Base-by-base conservation (phyloP, 2,797 vertebrate species). In the Etheostoma perlongum region DNA sequence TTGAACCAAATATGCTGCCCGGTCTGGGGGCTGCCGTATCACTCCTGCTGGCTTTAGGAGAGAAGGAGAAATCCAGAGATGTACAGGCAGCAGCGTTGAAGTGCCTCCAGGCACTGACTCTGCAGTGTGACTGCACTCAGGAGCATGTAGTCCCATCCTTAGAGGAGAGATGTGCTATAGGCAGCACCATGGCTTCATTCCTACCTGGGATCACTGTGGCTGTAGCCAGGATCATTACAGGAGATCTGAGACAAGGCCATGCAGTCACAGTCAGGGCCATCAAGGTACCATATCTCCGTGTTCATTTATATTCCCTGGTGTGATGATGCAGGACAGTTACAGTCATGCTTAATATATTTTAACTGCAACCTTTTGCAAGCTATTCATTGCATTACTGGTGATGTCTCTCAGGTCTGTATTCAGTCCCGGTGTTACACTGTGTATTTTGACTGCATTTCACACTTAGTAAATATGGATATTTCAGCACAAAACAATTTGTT, bases 171-270 rank as follows among this genome's bases (percentile, higher is more conserved):
- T 67, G 74, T 64, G 72, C 69, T 6, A 86, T 97, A 0, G 97
- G 97, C 47, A 89, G 92, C 55, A 80, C 96, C 16, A 92, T 99
- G 87, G 97, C 97, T n/a, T 97, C 97, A 1, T 99, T 99, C 84
- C 82, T 99, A 80, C 98, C 98, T 0, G 98, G 98, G 27, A 92
- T 99, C 76, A 95, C 96, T 23, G 90, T 91, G 2, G 49, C 94
- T 0, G 82, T 96, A 51, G 89, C 96, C 48, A 95, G 95, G 70
- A 84, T 98, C 58, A 95, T 98, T 54, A 94, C 95, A 0, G 97
- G 96, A 72, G 97, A 99, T 65, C 75, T 96, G 66, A 97, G 96
- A 78, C 97, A 99, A 87, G 97, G 98, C 16, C 96, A 99, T 57
- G 85, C 75, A 51, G 76, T 97, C 44, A 93, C 95, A 0, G 87